These are phyloP conservation scores for Drymodes brunneopygia DNA, from an alignment of 2,113 vertebrate genomes.

Conservation along the genomic window DNA sequence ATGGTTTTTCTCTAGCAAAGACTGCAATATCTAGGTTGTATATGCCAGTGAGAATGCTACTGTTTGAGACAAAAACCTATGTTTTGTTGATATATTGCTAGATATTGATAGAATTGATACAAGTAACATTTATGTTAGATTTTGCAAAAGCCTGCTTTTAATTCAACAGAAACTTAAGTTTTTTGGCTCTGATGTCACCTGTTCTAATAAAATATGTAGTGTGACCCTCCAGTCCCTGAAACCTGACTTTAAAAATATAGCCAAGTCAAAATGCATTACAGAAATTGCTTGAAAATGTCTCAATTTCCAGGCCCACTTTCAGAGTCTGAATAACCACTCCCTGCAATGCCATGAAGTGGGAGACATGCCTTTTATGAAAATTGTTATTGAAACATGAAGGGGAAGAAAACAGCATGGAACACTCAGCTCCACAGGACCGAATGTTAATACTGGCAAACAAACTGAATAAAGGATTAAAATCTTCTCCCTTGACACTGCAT, in stretches of 20 bases:
- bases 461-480: background rate
- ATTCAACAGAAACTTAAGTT: background rate
- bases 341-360: background rate
- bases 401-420: background rate
- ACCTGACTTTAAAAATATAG: background rate
- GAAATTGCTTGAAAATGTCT: background rate
- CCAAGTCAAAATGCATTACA: background rate
- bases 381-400: background rate
- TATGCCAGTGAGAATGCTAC: background rate
- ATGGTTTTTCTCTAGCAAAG: background rate
- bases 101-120: rapidly evolving
- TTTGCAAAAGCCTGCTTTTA: background rate
- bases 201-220: background rate
- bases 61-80: background rate
- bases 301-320: background rate
- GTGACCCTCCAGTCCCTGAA: background rate
- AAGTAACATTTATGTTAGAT: background rate
- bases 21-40: background rate
- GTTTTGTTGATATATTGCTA: background rate
- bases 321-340: background rate
- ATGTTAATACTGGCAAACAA: background rate
- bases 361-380: background rate
- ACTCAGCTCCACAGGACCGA: background rate
- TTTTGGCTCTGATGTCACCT: background rate
- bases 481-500: background rate